These are phyloP conservation scores for Cyprinella venusta DNA, from an alignment of 2,797 vertebrate species.

Conservation along the genomic window DNA sequence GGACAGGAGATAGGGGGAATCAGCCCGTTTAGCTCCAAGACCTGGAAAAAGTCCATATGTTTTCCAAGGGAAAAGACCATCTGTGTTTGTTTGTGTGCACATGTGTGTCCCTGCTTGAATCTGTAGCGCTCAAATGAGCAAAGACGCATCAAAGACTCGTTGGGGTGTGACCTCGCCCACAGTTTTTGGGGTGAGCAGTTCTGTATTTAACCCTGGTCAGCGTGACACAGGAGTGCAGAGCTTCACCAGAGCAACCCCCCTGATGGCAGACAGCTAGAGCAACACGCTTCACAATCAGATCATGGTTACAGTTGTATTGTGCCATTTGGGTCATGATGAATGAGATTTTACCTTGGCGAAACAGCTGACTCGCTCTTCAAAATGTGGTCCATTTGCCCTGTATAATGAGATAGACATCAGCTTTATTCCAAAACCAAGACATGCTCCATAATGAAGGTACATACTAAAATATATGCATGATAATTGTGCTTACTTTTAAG, in stretches of 20 bases:
- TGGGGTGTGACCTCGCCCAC: constrained; percentile 72
- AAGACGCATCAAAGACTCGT: constrained; percentile 72
- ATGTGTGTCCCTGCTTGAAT: constrained; percentile 24
- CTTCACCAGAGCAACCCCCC: constrained; percentile 65
- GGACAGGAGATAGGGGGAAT: constrained; percentile 5
- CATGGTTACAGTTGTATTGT: background rate
- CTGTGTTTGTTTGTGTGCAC: constrained; percentile 43
- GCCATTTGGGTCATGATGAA: background rate
- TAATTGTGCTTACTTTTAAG: background rate
- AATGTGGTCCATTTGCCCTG: background rate
- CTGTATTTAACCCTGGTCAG: constrained; percentile 74
- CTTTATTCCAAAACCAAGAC: background rate
- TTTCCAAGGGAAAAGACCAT: constrained; percentile 53
- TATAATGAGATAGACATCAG: background rate
- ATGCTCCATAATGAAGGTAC: background rate
- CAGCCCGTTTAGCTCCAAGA: constrained; percentile 13
- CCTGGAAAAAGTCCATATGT: constrained; percentile 35
- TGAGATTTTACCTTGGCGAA: background rate
- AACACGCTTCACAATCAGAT: background rate
- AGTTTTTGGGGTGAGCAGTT: constrained; percentile 72
- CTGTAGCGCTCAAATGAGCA: constrained; percentile 52
- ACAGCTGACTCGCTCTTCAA: background rate
- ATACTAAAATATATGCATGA: background rate
- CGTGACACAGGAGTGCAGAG: constrained; percentile 62
- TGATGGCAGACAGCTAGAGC: constrained; percentile 50